phyloP scores from a whole-genome alignment of 2,113 vertebrate species.

The Daboia siamensis region DNA sequence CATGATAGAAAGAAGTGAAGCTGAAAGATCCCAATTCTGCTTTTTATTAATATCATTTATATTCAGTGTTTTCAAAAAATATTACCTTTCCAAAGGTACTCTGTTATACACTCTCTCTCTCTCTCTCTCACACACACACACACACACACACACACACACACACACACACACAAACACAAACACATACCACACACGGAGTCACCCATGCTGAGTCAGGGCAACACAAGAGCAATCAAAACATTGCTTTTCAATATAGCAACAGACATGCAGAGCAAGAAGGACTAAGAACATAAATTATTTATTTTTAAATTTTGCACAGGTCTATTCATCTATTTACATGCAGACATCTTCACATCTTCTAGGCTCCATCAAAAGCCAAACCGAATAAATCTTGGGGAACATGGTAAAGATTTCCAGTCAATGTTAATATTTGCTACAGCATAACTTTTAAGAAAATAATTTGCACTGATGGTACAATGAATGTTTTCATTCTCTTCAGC shows the following conservation, averaged over 20 bases:
- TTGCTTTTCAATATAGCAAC: slow-evolving; percentile 25
- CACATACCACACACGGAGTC: no score
- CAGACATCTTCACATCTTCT: background rate
- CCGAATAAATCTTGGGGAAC: slow-evolving; percentile 10
- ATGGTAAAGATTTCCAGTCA: slow-evolving; percentile 49
- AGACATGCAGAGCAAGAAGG: slow-evolving; percentile 29
- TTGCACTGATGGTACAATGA: slow-evolving; percentile 34
- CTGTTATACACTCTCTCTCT: background rate
- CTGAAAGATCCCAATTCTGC: slow-evolving; percentile 1
- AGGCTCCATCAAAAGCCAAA: background rate
- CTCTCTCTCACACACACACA: no score
- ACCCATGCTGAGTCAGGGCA: background rate
- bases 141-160: no score
- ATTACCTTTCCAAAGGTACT: background rate
- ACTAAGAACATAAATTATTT: background rate
- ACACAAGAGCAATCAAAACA: slow-evolving; percentile 32
- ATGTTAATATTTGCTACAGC: slow-evolving; percentile 42
- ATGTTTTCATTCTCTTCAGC: background rate
- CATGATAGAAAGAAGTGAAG: slow-evolving; percentile 12
- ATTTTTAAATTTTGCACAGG: background rate
- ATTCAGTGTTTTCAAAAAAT: slow-evolving; percentile 17
- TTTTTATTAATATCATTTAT: slow-evolving; percentile 22
- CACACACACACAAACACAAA: background rate
- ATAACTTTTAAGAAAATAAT: slow-evolving; percentile 31
- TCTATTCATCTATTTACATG: background rate